Percentiles rank a stretch among this genome's conserved stretches.
These are phyloP conservation scores for Hycleus phaleratus DNA, from an alignment of 1,140 invertebrate species.

Conservation along the genomic window DNA sequence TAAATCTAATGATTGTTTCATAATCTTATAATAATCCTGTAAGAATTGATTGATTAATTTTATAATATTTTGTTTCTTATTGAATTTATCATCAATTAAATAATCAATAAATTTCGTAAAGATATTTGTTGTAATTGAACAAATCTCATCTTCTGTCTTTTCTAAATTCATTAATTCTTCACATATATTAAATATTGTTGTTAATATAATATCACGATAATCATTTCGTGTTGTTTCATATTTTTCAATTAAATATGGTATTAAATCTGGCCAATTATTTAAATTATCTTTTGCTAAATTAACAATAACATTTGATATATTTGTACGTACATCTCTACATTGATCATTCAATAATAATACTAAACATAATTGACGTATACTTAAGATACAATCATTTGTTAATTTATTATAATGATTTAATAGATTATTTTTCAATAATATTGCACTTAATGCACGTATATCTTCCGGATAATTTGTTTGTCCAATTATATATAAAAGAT, in stretches of 20 bases:
- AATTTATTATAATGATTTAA: conserved; percentile 25
- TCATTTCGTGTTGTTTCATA: conserved; percentile 25
- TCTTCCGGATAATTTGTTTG: conserved; percentile 32
- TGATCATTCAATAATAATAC: conserved; percentile 31
- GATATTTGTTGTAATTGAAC: conserved; percentile 27
- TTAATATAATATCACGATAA: conserved; percentile 34
- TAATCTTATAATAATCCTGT: conserved; percentile 33
- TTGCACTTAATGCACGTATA: conserved; percentile 32
- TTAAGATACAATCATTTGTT: conserved; percentile 22
- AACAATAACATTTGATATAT: conserved; percentile 34
- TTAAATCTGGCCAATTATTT: conserved; percentile 31
- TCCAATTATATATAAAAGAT: conserved; percentile 33
- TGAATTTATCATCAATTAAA: conserved; percentile 26
- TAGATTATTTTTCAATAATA: conserved; percentile 38
- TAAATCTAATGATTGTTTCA: conserved; percentile 31
- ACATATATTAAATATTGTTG: conserved; percentile 35
- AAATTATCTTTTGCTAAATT: conserved; percentile 33
- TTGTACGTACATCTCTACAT: conserved; percentile 33
- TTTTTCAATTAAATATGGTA: conserved; percentile 30
- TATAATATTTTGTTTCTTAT: conserved; percentile 25
- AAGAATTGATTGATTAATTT: conserved; percentile 34
- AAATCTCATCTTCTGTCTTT: conserved; percentile 31
- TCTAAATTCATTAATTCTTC: conserved; percentile 32
- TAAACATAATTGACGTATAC: conserved; percentile 32
- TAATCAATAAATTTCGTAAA: conserved; percentile 31